A percentile compares a stretch with the other conserved stretches of the same genome.
phyloP scores from a whole-genome alignment of 2,888 invertebrate species.

The Pollenia amentaria region DNA sequence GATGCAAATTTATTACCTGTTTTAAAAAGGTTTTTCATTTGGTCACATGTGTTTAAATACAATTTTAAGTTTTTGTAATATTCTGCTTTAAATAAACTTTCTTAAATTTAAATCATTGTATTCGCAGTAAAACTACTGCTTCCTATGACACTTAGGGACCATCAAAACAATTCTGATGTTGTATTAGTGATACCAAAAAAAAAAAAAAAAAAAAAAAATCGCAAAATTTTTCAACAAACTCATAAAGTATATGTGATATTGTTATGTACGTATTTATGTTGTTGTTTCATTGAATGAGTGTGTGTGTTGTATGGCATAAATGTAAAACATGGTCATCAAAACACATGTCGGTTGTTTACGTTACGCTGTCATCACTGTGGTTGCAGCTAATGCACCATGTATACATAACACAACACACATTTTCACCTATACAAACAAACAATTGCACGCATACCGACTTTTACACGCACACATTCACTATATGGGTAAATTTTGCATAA shows the following conservation, averaged over 20 bases:
- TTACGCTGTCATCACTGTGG: conserved; percentile 72
- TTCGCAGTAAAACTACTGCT: conserved; percentile 1
- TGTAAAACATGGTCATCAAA: conserved; percentile 74
- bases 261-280: neutral
- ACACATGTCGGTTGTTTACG: conserved; percentile 72
- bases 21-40: too few relatives aligned
- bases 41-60: neutral
- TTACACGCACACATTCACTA: neutral
- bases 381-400: conserved; percentile 71
- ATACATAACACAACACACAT: conserved; percentile 15
- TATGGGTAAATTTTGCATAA: conserved; percentile 61
- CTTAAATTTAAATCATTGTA: conserved; percentile 1
- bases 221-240: neutral
- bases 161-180: conserved; percentile 39
- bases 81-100: neutral
- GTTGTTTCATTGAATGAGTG: neutral
- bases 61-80: neutral
- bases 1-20: neutral
- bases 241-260: neutral
- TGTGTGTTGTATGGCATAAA: conserved; percentile 43
- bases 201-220: neutral
- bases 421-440: conserved; percentile 1
- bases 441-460: neutral
- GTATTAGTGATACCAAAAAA: conserved; percentile 23
- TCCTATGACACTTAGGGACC: conserved; percentile 24